These are phyloP conservation scores for Diaphora mendica DNA, from an alignment of 2,888 invertebrate genomes.

Conservation along the genomic window DNA sequence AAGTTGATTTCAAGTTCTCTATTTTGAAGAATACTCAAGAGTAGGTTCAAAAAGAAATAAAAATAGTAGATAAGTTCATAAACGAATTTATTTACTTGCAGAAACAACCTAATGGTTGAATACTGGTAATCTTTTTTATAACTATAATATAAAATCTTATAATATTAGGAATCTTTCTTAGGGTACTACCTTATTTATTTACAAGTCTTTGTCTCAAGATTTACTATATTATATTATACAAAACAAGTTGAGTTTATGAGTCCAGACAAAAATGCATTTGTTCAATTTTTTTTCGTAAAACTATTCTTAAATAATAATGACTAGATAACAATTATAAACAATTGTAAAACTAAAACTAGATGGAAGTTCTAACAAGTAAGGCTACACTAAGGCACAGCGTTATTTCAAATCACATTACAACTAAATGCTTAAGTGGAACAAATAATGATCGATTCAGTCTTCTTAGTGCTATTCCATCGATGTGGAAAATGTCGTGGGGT, in stretches of 20 bases:
- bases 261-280: conserved; percentile 13
- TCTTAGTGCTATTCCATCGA: conserved; percentile 75
- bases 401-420: conserved; percentile 70
- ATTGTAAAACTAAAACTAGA: conserved; percentile 63
- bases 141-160: conserved; percentile 69
- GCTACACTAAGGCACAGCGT: conserved; percentile 83
- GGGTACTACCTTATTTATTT: conserved; percentile 75
- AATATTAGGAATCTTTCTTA: conserved; percentile 85
- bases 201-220: conserved; percentile 81
- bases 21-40: background rate
- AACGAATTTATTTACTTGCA: conserved; percentile 64
- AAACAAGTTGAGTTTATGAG: conserved; percentile 14
- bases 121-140: conserved; percentile 61
- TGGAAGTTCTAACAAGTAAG: conserved; percentile 73
- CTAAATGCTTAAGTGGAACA: conserved; percentile 81
- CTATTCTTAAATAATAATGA: conserved; percentile 75
- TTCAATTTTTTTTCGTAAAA: conserved; percentile 48
- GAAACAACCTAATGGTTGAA: conserved; percentile 62
- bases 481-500: conserved; percentile 76
- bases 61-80: conserved; percentile 37
- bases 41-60: conserved; percentile 7
- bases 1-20: background rate
- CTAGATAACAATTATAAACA: conserved; percentile 80
- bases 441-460: conserved; percentile 81
- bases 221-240: conserved; percentile 47